phyloP scores from a whole-genome alignment of 2,797 vertebrate genomes.

The Neopelma chrysocephalum region DNA sequence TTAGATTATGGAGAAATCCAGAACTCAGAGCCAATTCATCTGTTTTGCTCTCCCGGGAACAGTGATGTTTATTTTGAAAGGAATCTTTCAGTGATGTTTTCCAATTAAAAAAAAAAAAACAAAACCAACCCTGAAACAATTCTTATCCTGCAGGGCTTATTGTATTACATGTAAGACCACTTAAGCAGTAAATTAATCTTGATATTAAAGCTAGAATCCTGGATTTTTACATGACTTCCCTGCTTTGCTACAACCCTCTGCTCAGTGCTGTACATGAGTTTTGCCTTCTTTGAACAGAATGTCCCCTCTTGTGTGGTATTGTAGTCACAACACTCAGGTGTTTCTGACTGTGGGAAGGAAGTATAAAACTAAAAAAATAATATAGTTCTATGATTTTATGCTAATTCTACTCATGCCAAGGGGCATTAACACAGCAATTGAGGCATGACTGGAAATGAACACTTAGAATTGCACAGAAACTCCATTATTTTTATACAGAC shows the following conservation, averaged over 20 bases:
- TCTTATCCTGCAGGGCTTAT: not conserved
- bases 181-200: not conserved
- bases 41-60: not conserved
- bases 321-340: not conserved
- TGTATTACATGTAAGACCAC: not conserved
- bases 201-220: not conserved
- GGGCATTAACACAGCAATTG: not conserved
- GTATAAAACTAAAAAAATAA: not conserved
- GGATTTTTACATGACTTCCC: not conserved
- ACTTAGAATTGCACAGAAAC: not conserved
- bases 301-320: not conserved
- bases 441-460: not conserved
- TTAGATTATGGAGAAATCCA: not conserved
- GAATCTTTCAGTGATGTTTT: not conserved
- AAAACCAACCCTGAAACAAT: not conserved
- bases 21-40: not conserved
- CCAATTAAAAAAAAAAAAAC: not conserved
- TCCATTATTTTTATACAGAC: not conserved
- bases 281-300: not conserved
- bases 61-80: not conserved
- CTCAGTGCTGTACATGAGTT: not conserved
- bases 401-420: not conserved
- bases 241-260: not conserved
- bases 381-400: not conserved
- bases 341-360: not conserved